Evolutionary conservation across 2,797 vertebrate genomes (phyloP).

Genomic region (Myiotriccus ornatus): DNA sequence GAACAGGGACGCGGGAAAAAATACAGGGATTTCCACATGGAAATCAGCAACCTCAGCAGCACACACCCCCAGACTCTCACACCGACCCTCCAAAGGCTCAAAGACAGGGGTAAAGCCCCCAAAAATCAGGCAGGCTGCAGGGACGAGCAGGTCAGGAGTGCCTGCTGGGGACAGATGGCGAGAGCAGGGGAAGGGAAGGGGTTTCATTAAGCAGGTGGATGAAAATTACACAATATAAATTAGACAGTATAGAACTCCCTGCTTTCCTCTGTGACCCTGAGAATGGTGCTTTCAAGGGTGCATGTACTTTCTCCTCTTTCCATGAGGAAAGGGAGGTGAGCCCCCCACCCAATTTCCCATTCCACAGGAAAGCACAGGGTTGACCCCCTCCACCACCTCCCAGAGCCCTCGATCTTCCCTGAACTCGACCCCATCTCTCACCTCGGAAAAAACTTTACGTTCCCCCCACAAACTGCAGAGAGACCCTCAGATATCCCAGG

Average conservation of each 20-base stretch:
- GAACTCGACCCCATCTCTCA: background rate
- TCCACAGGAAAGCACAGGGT: accelerated
- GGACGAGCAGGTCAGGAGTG: background rate
- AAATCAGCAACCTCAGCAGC: background rate
- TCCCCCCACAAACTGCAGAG: accelerated
- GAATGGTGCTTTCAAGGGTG: accelerated
- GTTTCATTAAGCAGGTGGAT: background rate
- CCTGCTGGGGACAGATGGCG: accelerated
- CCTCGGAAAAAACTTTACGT: background rate
- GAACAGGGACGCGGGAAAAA: background rate
- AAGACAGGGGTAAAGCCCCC: background rate
- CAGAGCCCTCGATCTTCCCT: background rate
- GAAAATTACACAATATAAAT: background rate
- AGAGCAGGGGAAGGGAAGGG: background rate
- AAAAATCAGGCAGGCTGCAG: background rate
- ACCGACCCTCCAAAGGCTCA: background rate
- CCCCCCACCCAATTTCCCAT: background rate
- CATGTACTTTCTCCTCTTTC: background rate
- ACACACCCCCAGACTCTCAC: accelerated
- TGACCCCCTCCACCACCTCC: no score
- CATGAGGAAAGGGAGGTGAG: background rate
- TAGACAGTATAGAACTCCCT: background rate
- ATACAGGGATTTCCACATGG: background rate
- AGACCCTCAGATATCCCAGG: background rate
- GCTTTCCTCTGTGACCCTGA: background rate